Conservation (phyloP, 2,888 invertebrate genomes). For the Drosophila eohydei region DNA sequence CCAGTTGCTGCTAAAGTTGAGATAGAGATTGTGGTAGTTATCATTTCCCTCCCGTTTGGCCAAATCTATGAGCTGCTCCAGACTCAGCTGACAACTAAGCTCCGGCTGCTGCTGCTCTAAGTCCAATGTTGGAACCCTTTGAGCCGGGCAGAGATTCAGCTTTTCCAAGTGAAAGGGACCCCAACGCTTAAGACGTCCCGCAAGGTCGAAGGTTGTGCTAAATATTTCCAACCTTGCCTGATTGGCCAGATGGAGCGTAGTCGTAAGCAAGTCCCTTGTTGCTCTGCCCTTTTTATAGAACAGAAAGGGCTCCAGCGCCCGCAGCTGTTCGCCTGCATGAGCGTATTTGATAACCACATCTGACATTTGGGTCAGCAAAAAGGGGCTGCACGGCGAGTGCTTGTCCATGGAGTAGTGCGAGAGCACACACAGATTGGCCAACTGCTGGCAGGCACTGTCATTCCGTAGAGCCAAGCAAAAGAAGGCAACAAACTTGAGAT, state of each 20-base stretch:
- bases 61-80: constrained; percentile 82
- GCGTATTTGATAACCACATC: constrained; percentile 81
- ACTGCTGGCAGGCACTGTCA: constrained; percentile 87
- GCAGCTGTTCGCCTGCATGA: constrained; percentile 75
- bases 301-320: constrained; percentile 80
- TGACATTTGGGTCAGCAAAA: constrained; percentile 82
- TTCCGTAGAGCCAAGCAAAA: constrained; percentile 84
- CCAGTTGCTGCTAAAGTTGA: constrained; percentile 79
- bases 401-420: constrained; percentile 86
- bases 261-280: constrained; percentile 66
- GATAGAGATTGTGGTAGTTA: constrained; percentile 79
- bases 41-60: constrained; percentile 67
- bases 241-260: constrained; percentile 56
- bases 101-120: constrained; percentile 48
- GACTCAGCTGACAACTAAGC: constrained; percentile 74
- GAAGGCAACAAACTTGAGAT: constrained; percentile 83
- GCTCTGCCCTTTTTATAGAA: constrained; percentile 82
- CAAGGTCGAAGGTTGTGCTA: constrained; percentile 68
- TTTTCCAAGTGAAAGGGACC: constrained; percentile 72
- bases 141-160: constrained; percentile 75
- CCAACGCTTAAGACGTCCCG: constrained; percentile 77
- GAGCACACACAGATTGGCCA: constrained; percentile 89
- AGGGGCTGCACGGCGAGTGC: constrained; percentile 85
- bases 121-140: constrained; percentile 37
- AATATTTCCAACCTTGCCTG: constrained; percentile 61